Evolutionary conservation across 2,113 vertebrate species (phyloP), one percentile per base, ranked within the genome.

Genomic region (Uropsilus gracilis): DNA sequence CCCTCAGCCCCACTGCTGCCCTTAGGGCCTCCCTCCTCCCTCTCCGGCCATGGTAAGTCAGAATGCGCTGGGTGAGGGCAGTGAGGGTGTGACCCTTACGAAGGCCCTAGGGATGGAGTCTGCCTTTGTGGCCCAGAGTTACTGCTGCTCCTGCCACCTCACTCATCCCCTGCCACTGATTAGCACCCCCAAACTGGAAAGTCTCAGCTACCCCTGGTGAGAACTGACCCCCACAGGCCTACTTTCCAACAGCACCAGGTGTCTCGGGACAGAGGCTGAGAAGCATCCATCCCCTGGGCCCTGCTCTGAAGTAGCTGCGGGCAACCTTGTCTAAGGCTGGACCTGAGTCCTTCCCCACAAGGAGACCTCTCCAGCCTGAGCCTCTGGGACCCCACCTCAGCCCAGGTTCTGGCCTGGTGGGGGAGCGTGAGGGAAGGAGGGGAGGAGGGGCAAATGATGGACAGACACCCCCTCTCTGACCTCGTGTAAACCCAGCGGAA

Each of bases 31-130:
- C 80, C 69, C 68, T 77, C 77, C 86, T 94, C 78, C 77, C 44
- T 39, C 85, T 94, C 81, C 73, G 48, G 34, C 42, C 13, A 17
- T 28, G 37, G 64, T 78, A 34, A 72, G 42, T 72, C 90, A 80
- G 92, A 82, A 73, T 20, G 53, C 44, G 3, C 13, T 34, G 26
- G 48, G 26, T 57, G 75, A 77, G 55, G 77, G 39, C 85, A 46
- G 44, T n/a, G 87, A 82, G n/a, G 83, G 91, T n/a, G 89, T 90
- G 95, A 87, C 84, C 55, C 48, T 94, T 61, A 61, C 42, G 59
- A 26, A 84, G 42, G 78, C 57, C 37, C 34, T 11, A 8, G 44
- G 37, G 75, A 71, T 32, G 34, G 39, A 88, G 55, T 17, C 3
- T 76, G 24, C 73, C 72, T 64, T 12, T 2, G 53, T 37, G 26